Conservation (phyloP, 2,113 vertebrate genomes). For the Leucosticte australis region DNA sequence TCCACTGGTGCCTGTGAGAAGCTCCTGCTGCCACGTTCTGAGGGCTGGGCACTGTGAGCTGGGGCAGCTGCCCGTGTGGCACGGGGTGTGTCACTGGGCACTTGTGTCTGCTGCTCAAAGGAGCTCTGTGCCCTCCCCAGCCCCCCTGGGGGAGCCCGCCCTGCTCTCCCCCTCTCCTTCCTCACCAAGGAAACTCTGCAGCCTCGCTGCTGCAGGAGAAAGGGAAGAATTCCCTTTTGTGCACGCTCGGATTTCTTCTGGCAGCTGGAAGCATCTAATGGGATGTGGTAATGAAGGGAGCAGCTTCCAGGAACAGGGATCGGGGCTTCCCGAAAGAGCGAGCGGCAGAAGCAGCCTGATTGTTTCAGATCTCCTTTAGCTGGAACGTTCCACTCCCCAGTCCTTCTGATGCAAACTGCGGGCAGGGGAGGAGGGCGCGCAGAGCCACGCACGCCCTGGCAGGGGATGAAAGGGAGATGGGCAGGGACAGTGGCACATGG, state of each 20-base stretch:
- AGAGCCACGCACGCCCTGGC: accelerated
- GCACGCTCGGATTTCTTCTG: accelerated
- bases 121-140: not conserved
- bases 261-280: not conserved
- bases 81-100: accelerated
- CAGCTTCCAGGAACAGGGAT: not conserved
- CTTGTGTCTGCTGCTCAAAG: accelerated
- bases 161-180: not conserved
- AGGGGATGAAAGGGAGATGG: not conserved
- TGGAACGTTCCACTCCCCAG: accelerated
- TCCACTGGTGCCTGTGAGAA: accelerated
- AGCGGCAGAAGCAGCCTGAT: accelerated
- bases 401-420: accelerated
- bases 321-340: accelerated
- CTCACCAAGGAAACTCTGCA: not conserved
- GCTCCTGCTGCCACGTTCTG: accelerated
- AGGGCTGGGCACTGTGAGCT: accelerated
- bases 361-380: not conserved
- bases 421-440: accelerated
- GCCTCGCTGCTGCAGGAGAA: accelerated
- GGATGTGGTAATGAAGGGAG: not conserved
- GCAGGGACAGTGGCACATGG: not conserved
- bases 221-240: not conserved
- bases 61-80: accelerated
- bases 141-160: not conserved